A percentile compares a stretch with the other conserved stretches of the same genome.
Evolutionary conservation across 2,888 invertebrate genomes (phyloP).

Genomic region (Sphaeridia pumilis): DNA sequence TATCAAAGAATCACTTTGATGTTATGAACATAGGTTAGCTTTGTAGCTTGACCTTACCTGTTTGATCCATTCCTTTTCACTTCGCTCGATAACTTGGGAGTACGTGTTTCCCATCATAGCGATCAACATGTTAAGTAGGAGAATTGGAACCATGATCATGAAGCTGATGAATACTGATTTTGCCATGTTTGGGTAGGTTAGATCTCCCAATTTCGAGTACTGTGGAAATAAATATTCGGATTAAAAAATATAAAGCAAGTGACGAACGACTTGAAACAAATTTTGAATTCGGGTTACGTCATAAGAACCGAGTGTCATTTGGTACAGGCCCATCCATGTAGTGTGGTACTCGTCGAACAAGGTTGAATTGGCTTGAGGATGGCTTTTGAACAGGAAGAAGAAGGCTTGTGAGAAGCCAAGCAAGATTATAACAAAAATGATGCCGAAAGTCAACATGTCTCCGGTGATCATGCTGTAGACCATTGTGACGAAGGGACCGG

Average conservation of each 20-base stretch:
- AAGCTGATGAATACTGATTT: slow-evolving; percentile 95
- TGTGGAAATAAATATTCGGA: slow-evolving; percentile 41
- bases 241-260: background rate
- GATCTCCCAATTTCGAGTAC: slow-evolving; percentile 84
- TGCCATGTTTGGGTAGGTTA: slow-evolving; percentile 80
- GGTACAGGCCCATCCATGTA: slow-evolving; percentile 96
- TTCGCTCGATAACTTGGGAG: slow-evolving; percentile 92
- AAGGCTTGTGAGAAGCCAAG: slow-evolving; percentile 94
- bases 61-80: slow-evolving; percentile 97
- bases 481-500: slow-evolving; percentile 98
- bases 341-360: slow-evolving; percentile 72
- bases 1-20: background rate
- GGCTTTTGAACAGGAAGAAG: slow-evolving; percentile 85
- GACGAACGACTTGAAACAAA: background rate
- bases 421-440: slow-evolving; percentile 88
- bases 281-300: slow-evolving; percentile 56
- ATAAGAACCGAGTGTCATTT: slow-evolving; percentile 95
- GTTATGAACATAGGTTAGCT: no score
- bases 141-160: slow-evolving; percentile 95
- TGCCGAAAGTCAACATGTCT: slow-evolving; percentile 96
- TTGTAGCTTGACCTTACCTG: no score
- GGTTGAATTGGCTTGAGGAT: slow-evolving; percentile 66
- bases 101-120: slow-evolving; percentile 99
- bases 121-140: slow-evolving; percentile 81
- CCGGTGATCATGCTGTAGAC: slow-evolving; percentile 98